Evolutionary conservation across 2,888 invertebrate genomes (phyloP).

Genomic region (Tetropium fuscum): DNA sequence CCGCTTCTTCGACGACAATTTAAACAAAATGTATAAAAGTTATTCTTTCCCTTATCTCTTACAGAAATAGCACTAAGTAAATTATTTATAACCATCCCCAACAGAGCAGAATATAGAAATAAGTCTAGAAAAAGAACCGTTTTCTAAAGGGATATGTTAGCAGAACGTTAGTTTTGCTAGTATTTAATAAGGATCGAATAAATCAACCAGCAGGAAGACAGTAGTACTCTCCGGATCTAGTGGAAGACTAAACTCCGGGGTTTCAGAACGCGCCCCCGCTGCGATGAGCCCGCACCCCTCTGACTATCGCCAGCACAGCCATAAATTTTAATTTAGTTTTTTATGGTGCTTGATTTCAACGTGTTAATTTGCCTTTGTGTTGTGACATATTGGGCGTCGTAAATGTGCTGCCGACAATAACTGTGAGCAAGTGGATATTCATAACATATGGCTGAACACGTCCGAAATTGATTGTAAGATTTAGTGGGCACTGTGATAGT

Average conservation of each 20-base stretch:
- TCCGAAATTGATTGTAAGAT: neutral
- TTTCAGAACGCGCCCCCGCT: slow-evolving; percentile 45
- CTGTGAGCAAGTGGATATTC: slow-evolving; percentile 29
- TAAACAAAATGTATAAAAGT: no score
- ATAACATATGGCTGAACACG: slow-evolving; percentile 18
- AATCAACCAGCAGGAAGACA: slow-evolving; percentile 54
- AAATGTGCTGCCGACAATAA: slow-evolving; percentile 36
- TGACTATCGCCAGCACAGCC: slow-evolving; percentile 50
- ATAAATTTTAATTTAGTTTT: slow-evolving; percentile 62
- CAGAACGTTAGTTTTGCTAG: neutral
- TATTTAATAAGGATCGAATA: slow-evolving; percentile 48
- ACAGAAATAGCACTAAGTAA: no score
- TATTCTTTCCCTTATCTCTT: no score
- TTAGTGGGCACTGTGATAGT: neutral
- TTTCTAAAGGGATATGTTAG: no score
- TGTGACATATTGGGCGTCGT: slow-evolving; percentile 53
- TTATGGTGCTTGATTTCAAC: slow-evolving; percentile 56
- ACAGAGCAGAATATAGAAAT: no score
- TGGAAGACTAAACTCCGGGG: slow-evolving; percentile 37
- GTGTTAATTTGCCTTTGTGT: slow-evolving; percentile 58
- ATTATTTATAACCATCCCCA: no score
- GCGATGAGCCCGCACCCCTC: slow-evolving; percentile 38
- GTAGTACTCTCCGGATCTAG: slow-evolving; percentile 45
- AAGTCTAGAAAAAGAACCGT: no score
- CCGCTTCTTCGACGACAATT: no score